A percentile compares a stretch with the other conserved stretches of the same genome.
These are phyloP conservation scores for Myathropa florea DNA, from an alignment of 2,888 invertebrate species.

Conservation along the genomic window DNA sequence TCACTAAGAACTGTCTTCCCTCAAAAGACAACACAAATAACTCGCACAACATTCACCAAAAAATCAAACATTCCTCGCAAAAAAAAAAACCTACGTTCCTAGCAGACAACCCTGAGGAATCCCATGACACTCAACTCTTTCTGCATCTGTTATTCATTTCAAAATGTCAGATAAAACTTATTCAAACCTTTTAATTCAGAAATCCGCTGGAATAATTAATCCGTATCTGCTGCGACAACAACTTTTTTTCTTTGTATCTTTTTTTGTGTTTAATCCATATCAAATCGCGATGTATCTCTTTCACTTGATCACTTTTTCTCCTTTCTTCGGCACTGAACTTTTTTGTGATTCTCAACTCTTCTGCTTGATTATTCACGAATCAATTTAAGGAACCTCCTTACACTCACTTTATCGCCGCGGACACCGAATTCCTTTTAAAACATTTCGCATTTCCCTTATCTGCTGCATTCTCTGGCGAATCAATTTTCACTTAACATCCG, in stretches of 20 bases:
- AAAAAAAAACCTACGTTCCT: background rate
- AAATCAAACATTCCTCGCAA: background rate
- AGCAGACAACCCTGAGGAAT: background rate
- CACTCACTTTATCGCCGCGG: slow-evolving; percentile 53
- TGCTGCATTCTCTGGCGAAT: slow-evolving; percentile 26
- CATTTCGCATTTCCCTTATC: slow-evolving; percentile 48
- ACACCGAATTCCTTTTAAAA: slow-evolving; percentile 66
- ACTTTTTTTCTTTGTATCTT: background rate
- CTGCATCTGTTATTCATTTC: background rate
- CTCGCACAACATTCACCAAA: background rate
- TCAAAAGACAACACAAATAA: background rate
- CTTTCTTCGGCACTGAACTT: background rate
- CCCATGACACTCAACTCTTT: background rate
- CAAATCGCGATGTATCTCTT: background rate
- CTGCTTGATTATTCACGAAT: background rate
- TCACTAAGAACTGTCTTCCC: too few relatives aligned
- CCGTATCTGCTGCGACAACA: background rate
- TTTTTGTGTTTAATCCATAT: background rate
- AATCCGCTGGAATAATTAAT: slow-evolving; percentile 5
- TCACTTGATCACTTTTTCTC: background rate
- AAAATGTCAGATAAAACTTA: background rate
- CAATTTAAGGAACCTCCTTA: background rate
- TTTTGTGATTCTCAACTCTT: background rate
- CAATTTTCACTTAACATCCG: slow-evolving; percentile 49
- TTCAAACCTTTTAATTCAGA: slow-evolving; percentile 10